These are phyloP conservation scores for Battus philenor DNA, from an alignment of 1,140 invertebrate genomes.

Conservation along the genomic window DNA sequence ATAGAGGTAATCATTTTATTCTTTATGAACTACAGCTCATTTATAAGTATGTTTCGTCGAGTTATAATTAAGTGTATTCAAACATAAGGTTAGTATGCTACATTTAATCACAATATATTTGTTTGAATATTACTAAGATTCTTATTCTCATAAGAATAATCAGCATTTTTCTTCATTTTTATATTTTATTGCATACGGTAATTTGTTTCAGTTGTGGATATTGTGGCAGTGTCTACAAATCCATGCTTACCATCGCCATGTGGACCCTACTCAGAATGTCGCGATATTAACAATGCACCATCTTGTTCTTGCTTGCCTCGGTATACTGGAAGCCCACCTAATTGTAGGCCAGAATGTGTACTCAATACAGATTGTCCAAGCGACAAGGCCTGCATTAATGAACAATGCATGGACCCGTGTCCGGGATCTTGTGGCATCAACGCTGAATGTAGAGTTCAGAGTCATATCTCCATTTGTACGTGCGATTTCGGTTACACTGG, in stretches of 20 bases:
- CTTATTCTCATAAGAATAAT: no score
- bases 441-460: constrained; percentile 84
- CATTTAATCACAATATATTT: no score
- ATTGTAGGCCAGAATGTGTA: constrained; percentile 84
- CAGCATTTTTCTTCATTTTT: no score
- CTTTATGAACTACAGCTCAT: no score
- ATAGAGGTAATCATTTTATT: no score
- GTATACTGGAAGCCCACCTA: constrained; percentile 84
- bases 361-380: constrained; percentile 84
- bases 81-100: no score
- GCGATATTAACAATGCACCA: constrained; percentile 78
- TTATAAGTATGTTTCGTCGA: no score
- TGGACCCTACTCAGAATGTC: constrained; percentile 84
- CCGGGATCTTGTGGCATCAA: constrained; percentile 85
- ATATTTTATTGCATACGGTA: no score
- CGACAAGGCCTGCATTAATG: constrained; percentile 83
- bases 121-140: no score
- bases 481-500: constrained; percentile 83
- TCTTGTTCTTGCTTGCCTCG: constrained; percentile 82
- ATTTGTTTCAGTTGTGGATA: constrained; percentile 48
- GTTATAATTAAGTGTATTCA: no score
- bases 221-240: constrained; percentile 46
- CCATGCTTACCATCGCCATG: constrained; percentile 85
- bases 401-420: constrained; percentile 86
- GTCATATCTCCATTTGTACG: constrained; percentile 84